Percentiles rank a stretch among this genome's conserved stretches.
phyloP scores from a whole-genome alignment of 2,888 invertebrate species.

The Laspeyria flexula region DNA sequence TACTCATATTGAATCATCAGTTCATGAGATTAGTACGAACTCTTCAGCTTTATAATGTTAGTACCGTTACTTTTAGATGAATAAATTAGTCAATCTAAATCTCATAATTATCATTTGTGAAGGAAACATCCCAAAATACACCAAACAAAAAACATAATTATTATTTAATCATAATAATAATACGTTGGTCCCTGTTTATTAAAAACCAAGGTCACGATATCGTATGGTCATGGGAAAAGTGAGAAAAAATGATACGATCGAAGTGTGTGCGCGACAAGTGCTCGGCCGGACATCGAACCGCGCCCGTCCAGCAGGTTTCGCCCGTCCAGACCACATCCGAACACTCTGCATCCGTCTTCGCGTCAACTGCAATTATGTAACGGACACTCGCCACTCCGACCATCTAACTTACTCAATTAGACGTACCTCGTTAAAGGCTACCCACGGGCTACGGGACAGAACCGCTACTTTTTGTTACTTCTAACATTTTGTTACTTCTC shows the following conservation, averaged over 20 bases:
- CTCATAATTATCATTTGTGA: no score
- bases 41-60: no score
- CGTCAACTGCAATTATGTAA: slow-evolving; percentile 71
- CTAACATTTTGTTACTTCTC: neutral
- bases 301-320: slow-evolving; percentile 71
- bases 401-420: slow-evolving; percentile 39
- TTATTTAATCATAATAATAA: neutral
- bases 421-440: slow-evolving; percentile 13
- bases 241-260: slow-evolving; percentile 51
- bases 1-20: no score
- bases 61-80: no score
- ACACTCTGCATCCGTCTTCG: slow-evolving; percentile 58
- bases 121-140: no score
- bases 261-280: slow-evolving; percentile 61
- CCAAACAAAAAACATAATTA: no score
- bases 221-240: slow-evolving; percentile 48
- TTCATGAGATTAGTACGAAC: no score
- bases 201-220: slow-evolving; percentile 55
- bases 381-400: slow-evolving; percentile 48
- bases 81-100: no score
- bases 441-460: slow-evolving; percentile 2
- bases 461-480: slow-evolving; percentile 16
- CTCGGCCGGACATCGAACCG: slow-evolving; percentile 70
- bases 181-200: slow-evolving; percentile 3
- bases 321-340: slow-evolving; percentile 44